Evolutionary conservation across 2,113 vertebrate genomes (phyloP).

Genomic region (Channa maculata): DNA sequence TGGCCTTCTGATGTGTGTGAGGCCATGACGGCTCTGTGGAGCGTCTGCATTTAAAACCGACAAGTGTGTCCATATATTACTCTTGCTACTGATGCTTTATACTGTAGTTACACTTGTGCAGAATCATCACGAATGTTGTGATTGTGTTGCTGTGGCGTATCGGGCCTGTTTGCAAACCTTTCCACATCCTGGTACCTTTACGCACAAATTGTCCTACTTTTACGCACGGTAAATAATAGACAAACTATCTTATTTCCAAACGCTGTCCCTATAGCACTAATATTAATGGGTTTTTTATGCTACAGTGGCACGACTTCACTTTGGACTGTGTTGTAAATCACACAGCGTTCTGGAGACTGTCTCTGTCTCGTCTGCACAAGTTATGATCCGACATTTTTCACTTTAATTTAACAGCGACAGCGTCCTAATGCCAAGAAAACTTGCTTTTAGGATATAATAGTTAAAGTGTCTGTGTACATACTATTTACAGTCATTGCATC

Average conservation of each 20-base stretch:
- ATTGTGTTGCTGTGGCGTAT: conserved; percentile 18
- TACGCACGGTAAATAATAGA: conserved; percentile 16
- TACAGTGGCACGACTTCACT: not conserved
- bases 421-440: not conserved
- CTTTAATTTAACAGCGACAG: not conserved
- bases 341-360: too few relatives aligned
- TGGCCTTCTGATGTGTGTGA: conserved; percentile 5
- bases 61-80: too few relatives aligned
- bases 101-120: not conserved
- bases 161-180: conserved; percentile 15
- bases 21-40: not conserved
- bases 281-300: not conserved
- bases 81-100: not conserved
- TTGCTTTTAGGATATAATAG: too few relatives aligned
- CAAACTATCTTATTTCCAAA: not conserved
- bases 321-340: not conserved
- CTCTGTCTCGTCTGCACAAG: too few relatives aligned
- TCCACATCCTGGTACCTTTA: conserved; percentile 48
- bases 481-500: not conserved
- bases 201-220: conserved; percentile 41
- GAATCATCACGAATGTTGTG: not conserved
- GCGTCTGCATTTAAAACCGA: not conserved
- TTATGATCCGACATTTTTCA: not conserved
- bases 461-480: not conserved
- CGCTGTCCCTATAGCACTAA: not conserved